These are phyloP conservation scores for Lasius fuliginosus DNA, from an alignment of 2,888 invertebrate species.

Conservation along the genomic window DNA sequence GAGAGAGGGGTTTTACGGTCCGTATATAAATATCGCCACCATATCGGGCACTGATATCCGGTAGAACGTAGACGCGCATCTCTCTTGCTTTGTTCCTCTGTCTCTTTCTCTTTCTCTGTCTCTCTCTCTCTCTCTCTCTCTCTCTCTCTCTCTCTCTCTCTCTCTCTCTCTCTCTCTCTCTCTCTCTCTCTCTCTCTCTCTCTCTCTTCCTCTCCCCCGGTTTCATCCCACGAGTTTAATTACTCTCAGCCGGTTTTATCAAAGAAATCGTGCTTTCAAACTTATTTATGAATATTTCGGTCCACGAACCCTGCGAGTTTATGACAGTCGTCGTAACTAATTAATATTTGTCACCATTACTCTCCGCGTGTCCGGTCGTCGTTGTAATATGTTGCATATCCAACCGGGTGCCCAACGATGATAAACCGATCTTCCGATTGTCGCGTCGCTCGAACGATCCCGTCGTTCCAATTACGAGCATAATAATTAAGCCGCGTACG, in stretches of 20 bases:
- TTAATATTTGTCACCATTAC: constrained; percentile 85
- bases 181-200: constrained; percentile 16
- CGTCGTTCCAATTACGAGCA: background rate
- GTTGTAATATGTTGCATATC: constrained; percentile 5
- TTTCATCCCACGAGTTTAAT: constrained; percentile 72
- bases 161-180: constrained; percentile 2
- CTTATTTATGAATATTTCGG: constrained; percentile 83
- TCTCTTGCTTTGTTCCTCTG: background rate
- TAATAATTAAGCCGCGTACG: constrained; percentile 32
- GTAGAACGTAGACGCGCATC: background rate
- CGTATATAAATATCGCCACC: constrained; percentile 62
- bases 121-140: constrained; percentile 13
- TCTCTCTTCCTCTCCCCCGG: background rate
- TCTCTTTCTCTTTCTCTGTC: too few species aligned
- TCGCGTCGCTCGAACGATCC: constrained; percentile 14
- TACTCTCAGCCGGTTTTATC: constrained; percentile 78
- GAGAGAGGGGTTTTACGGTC: constrained; percentile 27
- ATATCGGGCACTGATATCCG: constrained; percentile 15
- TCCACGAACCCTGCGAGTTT: constrained; percentile 73
- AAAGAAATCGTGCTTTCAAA: constrained; percentile 79
- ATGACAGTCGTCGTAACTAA: constrained; percentile 78
- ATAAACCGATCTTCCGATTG: constrained; percentile 10
- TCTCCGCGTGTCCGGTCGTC: constrained; percentile 45
- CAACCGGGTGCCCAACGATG: background rate
- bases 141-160: background rate